Evolutionary conservation across 2,113 vertebrate genomes (phyloP).

Genomic region (Amphiprion percula): DNA sequence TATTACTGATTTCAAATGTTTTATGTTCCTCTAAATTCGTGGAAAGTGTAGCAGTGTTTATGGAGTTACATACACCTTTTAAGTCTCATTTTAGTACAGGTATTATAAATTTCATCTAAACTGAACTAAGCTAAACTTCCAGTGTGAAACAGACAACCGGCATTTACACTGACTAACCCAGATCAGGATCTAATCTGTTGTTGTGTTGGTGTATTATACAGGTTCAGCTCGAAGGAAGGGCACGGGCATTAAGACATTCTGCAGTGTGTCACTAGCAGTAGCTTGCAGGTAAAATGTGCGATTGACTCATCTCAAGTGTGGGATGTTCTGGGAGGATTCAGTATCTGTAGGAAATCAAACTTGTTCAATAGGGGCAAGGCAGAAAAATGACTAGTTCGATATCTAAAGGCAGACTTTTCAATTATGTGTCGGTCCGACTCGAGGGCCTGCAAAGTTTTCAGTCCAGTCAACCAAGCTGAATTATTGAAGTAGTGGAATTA

Average conservation of each 20-base stretch:
- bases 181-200: not conserved
- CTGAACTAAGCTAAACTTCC: too few relatives aligned
- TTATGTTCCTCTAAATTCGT: too few relatives aligned
- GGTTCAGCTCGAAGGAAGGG: not conserved
- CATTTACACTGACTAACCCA: too few relatives aligned
- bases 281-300: not conserved
- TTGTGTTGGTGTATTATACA: not conserved
- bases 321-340: not conserved
- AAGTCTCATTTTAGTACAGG: too few relatives aligned
- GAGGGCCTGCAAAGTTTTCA: not conserved
- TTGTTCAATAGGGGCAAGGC: not conserved
- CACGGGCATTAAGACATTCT: not conserved
- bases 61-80: too few relatives aligned
- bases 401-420: constrained; percentile 10
- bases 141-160: too few relatives aligned
- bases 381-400: not conserved
- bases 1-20: too few relatives aligned
- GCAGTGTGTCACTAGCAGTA: not conserved
- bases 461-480: not conserved
- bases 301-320: constrained; percentile 6
- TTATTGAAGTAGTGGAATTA: not conserved
- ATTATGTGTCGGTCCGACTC: not conserved
- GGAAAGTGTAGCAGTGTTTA: too few relatives aligned
- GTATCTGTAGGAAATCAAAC: constrained; percentile 2
- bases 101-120: too few relatives aligned